Conservation (phyloP, 2,113 vertebrate species). For the Gymnarchus niloticus region DNA sequence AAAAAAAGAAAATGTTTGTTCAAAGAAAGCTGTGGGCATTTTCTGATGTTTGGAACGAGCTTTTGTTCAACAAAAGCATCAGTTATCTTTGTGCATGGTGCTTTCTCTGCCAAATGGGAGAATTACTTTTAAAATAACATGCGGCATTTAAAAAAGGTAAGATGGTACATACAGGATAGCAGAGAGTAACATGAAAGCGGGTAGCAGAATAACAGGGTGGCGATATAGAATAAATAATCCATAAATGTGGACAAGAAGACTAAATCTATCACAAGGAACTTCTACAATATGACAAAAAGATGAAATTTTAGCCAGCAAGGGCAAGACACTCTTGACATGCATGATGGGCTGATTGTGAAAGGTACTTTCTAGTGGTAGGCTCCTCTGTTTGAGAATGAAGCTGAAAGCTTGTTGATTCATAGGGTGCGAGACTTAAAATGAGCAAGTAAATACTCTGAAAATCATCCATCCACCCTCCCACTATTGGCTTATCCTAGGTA, state of each 20-base stretch:
- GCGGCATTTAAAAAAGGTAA: background rate
- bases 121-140: slow-evolving; percentile 10
- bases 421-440: background rate
- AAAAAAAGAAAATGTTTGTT: background rate
- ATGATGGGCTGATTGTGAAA: background rate
- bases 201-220: too few species aligned
- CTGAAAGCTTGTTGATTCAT: background rate
- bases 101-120: background rate
- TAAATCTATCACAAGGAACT: too few species aligned
- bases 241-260: too few species aligned
- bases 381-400: background rate
- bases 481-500: background rate
- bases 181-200: background rate
- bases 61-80: background rate
- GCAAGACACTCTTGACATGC: too few species aligned
- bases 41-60: too few species aligned
- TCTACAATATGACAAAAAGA: background rate
- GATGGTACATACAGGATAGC: background rate
- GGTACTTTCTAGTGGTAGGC: background rate
- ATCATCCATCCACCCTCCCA: background rate
- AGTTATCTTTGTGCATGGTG: background rate
- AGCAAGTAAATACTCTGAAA: background rate
- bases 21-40: background rate
- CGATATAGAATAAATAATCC: too few species aligned
- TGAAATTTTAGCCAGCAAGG: background rate